Percentiles rank a stretch among this genome's conserved stretches.
These are phyloP conservation scores for Lamprotornis superbus DNA, from an alignment of 2,113 vertebrate species.

Conservation along the genomic window DNA sequence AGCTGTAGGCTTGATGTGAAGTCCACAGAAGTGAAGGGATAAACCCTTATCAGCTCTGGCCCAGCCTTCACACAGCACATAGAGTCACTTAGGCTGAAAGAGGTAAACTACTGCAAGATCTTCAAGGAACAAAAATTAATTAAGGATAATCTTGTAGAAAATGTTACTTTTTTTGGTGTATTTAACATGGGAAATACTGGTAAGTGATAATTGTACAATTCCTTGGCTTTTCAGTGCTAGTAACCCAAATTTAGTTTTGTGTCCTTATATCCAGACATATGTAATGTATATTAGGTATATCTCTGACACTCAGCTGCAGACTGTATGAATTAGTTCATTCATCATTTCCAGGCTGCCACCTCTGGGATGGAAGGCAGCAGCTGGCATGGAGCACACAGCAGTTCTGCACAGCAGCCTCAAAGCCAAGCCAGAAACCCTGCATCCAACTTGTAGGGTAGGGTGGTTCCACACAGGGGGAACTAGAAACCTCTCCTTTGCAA, in stretches of 20 bases:
- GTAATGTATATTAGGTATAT: neutral
- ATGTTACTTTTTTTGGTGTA: neutral
- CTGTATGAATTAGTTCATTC: slow-evolving; percentile 24
- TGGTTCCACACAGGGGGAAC: neutral
- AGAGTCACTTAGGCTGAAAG: neutral
- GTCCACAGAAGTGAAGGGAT: neutral
- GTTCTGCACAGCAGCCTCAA: neutral
- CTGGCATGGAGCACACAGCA: neutral
- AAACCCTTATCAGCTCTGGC: slow-evolving; percentile 27
- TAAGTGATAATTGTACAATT: neutral
- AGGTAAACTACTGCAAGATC: neutral
- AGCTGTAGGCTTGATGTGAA: neutral
- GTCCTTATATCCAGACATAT: neutral
- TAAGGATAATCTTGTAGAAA: neutral
- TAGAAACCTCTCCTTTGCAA: neutral
- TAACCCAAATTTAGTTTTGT: neutral
- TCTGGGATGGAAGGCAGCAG: slow-evolving; percentile 11
- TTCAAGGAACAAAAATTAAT: neutral
- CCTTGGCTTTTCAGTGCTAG: neutral
- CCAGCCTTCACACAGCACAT: neutral
- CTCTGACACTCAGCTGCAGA: neutral
- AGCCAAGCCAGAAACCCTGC: neutral
- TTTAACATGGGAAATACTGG: neutral
- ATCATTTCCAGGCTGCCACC: slow-evolving; percentile 5
- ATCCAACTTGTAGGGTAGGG: neutral